These are phyloP conservation scores for Sycon ciliatum DNA, from an alignment of 37 sponge, comb jelly and placozoan species.

Conservation along the genomic window DNA sequence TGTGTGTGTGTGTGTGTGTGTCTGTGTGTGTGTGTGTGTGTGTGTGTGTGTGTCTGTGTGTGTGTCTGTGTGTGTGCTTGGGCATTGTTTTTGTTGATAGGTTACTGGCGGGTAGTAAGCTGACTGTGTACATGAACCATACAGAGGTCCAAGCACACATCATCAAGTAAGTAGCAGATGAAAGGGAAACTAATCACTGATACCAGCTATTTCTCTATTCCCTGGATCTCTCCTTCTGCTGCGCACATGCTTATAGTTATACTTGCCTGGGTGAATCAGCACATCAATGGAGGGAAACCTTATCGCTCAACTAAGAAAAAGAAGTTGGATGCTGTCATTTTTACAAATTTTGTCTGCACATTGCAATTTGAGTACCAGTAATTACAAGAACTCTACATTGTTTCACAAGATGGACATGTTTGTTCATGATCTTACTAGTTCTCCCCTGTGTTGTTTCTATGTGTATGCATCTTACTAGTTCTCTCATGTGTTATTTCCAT, in stretches of 20 bases:
- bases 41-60: slow-evolving; percentile 15
- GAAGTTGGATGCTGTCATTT: too few species aligned
- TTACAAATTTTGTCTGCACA: not conserved
- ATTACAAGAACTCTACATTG: not conserved
- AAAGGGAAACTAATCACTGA: too few species aligned
- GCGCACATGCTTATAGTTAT: too few species aligned
- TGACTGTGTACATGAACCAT: slow-evolving; percentile 69
- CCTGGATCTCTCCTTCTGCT: too few species aligned
- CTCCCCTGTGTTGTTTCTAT: too few species aligned
- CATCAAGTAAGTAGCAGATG: slow-evolving; percentile 52
- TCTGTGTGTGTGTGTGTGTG: not conserved
- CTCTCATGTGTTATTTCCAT: not conserved
- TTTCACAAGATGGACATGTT: too few species aligned
- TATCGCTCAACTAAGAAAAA: too few species aligned
- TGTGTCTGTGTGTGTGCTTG: not conserved
- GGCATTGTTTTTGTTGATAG: slow-evolving; percentile 32
- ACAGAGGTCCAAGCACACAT: slow-evolving; percentile 75
- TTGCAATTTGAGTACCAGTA: not conserved
- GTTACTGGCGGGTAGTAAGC: slow-evolving; percentile 72
- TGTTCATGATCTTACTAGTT: too few species aligned
- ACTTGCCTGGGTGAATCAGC: too few species aligned
- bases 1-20: slow-evolving; percentile 3
- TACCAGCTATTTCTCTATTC: too few species aligned
- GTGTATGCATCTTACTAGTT: too few species aligned
- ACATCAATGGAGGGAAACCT: too few species aligned